Evolutionary conservation across 1,140 invertebrate species (phyloP).

Genomic region (Macrostomum lignano): DNA sequence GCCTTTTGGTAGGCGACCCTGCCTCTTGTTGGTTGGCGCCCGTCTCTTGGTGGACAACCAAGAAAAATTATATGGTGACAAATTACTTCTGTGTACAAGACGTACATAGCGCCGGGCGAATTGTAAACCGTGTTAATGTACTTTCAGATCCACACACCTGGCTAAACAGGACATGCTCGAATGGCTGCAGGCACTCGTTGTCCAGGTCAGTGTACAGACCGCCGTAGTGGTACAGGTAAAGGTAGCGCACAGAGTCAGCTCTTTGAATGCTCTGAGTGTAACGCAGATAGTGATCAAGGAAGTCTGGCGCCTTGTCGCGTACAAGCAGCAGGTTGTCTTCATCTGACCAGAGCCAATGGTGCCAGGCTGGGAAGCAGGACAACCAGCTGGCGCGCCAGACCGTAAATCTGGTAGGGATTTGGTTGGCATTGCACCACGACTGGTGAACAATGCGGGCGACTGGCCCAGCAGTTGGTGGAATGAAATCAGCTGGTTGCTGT

Average conservation of each 20-base stretch:
- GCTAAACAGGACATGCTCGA: background rate
- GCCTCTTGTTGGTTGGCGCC: too few species aligned
- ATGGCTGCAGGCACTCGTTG: background rate
- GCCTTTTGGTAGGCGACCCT: too few species aligned
- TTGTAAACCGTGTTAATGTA: too few species aligned
- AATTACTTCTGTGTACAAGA: too few species aligned
- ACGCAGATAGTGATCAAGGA: background rate
- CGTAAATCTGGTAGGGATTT: background rate
- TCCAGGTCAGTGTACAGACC: background rate
- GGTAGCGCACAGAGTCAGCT: background rate
- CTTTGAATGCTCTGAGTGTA: background rate
- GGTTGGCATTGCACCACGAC: constrained; percentile 1
- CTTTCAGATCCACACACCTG: background rate
- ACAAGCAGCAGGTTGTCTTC: constrained; percentile 1
- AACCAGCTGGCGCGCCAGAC: background rate
- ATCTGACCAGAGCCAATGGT: constrained; percentile 4
- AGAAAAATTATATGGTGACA: too few species aligned
- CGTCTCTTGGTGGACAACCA: too few species aligned
- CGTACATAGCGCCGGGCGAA: too few species aligned
- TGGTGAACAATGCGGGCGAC: constrained; percentile 4
- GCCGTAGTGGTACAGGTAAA: background rate
- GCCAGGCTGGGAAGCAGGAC: background rate
- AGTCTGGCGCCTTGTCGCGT: background rate
- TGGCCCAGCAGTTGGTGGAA: too few species aligned
- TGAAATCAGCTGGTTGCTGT: too few species aligned